Evolutionary conservation across 2,888 invertebrate genomes (phyloP).

Genomic region (Colostygia pectinataria): DNA sequence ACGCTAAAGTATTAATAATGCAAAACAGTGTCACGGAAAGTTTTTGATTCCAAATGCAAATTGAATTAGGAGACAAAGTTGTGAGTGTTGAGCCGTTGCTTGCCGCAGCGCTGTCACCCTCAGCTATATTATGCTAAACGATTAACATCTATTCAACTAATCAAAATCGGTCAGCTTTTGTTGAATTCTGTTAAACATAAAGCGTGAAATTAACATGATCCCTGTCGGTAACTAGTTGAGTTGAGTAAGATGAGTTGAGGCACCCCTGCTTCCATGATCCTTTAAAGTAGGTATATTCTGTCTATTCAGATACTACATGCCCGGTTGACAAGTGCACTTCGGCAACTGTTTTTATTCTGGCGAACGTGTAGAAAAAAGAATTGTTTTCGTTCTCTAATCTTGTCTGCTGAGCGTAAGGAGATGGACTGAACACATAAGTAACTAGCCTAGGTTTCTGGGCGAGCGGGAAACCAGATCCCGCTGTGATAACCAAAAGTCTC

Average conservation of each 20-base stretch:
- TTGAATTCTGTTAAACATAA: constrained; percentile 33
- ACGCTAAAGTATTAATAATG: constrained; percentile 81
- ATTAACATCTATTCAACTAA: constrained; percentile 53
- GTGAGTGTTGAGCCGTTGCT: constrained; percentile 65
- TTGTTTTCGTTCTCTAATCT: too few species aligned
- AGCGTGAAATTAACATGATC: constrained; percentile 31
- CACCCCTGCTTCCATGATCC: background rate
- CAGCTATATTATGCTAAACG: constrained; percentile 57
- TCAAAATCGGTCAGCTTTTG: constrained; percentile 30
- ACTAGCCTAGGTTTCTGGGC: too few species aligned
- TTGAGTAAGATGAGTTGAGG: constrained; percentile 1
- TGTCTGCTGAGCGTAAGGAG: too few species aligned
- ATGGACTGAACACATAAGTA: too few species aligned
- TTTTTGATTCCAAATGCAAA: constrained; percentile 82
- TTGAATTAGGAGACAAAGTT: constrained; percentile 80
- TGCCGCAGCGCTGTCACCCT: constrained; percentile 64
- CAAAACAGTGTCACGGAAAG: constrained; percentile 83
- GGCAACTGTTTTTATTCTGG: too few species aligned
- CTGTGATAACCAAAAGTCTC: too few species aligned
- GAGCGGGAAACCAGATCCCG: too few species aligned
- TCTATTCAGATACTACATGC: too few species aligned
- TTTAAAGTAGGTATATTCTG: too few species aligned
- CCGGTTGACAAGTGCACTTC: too few species aligned
- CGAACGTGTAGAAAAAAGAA: too few species aligned
- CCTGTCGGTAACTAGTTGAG: constrained; percentile 10